Evolutionary conservation across 2,797 vertebrate species (phyloP).

Genomic region (Orestias chungarensis): DNA sequence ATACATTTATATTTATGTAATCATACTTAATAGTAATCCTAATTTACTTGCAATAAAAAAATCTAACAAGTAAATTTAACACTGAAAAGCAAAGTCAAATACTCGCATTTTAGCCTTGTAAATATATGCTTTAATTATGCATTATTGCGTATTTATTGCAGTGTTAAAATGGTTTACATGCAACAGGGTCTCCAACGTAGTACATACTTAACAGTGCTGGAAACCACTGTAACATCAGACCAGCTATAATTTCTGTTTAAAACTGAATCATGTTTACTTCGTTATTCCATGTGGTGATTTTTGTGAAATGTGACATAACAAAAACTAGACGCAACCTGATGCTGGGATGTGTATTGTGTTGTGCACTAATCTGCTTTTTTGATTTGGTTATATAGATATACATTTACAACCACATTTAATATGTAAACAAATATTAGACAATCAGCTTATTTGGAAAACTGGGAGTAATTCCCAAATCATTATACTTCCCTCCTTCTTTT

Average conservation of each 20-base stretch:
- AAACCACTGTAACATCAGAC: slow-evolving; percentile 4
- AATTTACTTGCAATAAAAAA: slow-evolving; percentile 10
- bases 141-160: too few species aligned
- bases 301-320: not conserved
- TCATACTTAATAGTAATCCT: not conserved
- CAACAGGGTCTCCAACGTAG: slow-evolving; percentile 77
- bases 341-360: not conserved
- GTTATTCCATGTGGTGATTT: not conserved
- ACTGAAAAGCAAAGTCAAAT: not conserved
- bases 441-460: slow-evolving; percentile 7
- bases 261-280: not conserved
- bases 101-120: slow-evolving; percentile 7
- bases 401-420: not conserved
- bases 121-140: slow-evolving; percentile 11
- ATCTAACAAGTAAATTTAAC: not conserved
- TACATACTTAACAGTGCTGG: slow-evolving; percentile 32
- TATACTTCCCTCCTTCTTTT: not conserved
- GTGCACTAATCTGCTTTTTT: slow-evolving; percentile 2
- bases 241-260: not conserved
- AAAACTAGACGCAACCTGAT: not conserved
- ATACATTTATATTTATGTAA: not conserved
- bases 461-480: not conserved
- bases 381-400: not conserved
- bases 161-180: slow-evolving; percentile 47
- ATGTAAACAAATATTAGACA: not conserved